Evolutionary conservation across 1,140 invertebrate species (phyloP).

Genomic region (Drosophila gunungcola): DNA sequence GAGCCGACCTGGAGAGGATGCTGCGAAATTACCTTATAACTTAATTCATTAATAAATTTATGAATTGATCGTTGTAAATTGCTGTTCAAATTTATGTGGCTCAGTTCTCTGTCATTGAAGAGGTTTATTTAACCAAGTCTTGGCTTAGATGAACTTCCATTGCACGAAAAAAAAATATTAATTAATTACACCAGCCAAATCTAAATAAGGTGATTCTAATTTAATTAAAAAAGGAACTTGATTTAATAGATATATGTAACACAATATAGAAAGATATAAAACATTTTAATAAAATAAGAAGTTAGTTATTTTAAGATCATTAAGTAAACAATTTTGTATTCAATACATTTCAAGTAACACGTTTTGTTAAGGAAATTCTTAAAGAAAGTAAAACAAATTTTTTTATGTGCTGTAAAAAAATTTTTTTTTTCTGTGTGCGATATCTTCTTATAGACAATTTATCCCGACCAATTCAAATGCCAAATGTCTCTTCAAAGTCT

Average conservation of each 20-base stretch:
- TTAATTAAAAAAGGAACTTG: too few relatives aligned
- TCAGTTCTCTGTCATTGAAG: conserved; percentile 54
- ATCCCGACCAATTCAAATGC: conserved; percentile 32
- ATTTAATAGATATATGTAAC: too few relatives aligned
- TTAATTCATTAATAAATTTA: conserved; percentile 85
- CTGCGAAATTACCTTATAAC: conserved; percentile 82
- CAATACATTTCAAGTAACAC: too few relatives aligned
- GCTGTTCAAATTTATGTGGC: conserved; percentile 73
- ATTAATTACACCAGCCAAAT: too few relatives aligned
- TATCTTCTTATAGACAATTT: conserved; percentile 18
- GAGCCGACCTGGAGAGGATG: conserved; percentile 8
- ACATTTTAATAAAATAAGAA: neutral
- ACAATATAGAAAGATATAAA: neutral
- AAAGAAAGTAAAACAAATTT: too few relatives aligned
- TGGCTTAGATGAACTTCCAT: conserved; percentile 19
- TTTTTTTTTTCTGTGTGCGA: conserved; percentile 35
- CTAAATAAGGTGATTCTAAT: too few relatives aligned
- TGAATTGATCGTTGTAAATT: conserved; percentile 82
- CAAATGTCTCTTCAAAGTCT: conserved; percentile 47
- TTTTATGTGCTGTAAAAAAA: neutral
- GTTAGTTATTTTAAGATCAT: too few relatives aligned
- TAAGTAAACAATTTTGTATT: too few relatives aligned
- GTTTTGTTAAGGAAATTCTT: too few relatives aligned
- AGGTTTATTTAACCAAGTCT: conserved; percentile 13
- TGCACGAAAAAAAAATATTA: conserved; percentile 11